phyloP scores from a whole-genome alignment of 2,113 vertebrate species.

The Cryptoleucopteryx plumbea region DNA sequence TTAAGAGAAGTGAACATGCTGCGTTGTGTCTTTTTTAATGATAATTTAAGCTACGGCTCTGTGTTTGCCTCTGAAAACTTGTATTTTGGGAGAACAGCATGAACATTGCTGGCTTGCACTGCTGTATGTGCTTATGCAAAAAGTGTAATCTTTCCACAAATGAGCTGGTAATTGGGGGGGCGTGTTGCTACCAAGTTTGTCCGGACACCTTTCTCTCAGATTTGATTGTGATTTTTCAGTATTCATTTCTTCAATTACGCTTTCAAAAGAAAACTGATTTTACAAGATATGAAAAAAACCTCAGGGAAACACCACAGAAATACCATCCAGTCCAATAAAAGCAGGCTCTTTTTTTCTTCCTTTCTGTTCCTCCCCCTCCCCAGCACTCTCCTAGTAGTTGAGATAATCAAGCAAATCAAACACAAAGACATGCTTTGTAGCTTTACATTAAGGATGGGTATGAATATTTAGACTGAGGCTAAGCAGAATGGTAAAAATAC shows the following conservation, averaged over 20 bases:
- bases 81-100: neutral
- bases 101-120: neutral
- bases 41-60: neutral
- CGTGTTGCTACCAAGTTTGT: neutral
- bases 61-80: neutral
- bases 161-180: neutral
- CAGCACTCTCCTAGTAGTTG: neutral
- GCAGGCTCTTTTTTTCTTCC: neutral
- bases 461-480: neutral
- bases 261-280: neutral
- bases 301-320: neutral
- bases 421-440: neutral
- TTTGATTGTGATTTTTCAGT: neutral
- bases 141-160: neutral
- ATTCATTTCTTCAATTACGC: neutral
- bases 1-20: neutral
- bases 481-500: neutral
- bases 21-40: neutral
- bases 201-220: neutral
- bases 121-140: neutral
- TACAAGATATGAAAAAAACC: neutral
- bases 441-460: neutral
- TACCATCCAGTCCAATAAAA: neutral
- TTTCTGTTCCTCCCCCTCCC: neutral
- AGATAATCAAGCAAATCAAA: neutral